Evolutionary conservation across 2,888 invertebrate species (phyloP).

Genomic region (Xiphydria camelus): DNA sequence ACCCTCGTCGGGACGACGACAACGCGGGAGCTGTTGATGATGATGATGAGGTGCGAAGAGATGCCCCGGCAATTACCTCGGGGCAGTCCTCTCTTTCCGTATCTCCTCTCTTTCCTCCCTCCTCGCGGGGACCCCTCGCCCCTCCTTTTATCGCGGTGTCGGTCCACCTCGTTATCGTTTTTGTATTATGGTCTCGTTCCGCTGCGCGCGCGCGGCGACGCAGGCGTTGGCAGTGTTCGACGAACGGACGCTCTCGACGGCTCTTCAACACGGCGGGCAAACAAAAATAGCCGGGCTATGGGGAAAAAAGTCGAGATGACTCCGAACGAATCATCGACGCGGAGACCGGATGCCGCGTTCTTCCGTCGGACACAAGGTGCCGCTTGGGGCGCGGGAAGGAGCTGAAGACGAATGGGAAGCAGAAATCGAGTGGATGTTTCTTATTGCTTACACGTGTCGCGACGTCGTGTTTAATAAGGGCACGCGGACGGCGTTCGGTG

Average conservation of each 20-base stretch:
- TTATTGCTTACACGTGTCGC: too few species aligned
- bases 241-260: conserved; percentile 4
- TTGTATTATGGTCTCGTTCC: conserved; percentile 18
- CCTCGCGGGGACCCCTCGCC: conserved; percentile 17
- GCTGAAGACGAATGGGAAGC: too few species aligned
- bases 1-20: conserved; percentile 37
- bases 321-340: too few species aligned
- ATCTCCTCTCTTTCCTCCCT: conserved; percentile 26
- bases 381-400: too few species aligned
- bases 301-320: conserved; percentile 6
- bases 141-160: conserved; percentile 22
- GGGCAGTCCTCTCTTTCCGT: conserved; percentile 14
- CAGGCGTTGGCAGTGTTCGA: too few species aligned
- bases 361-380: too few species aligned
- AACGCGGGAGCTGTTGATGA: conserved; percentile 50
- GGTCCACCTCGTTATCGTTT: conserved; percentile 39
- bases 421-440: too few species aligned
- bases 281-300: conserved; percentile 7
- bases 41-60: conserved; percentile 59
- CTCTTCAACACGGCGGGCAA: neutral
- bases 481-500: too few species aligned
- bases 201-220: conserved; percentile 5
- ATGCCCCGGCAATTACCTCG: conserved; percentile 54
- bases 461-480: too few species aligned
- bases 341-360: too few species aligned